These are phyloP conservation scores for Hemistola chrysoprasaria DNA, from an alignment of 2,888 invertebrate species.

Conservation along the genomic window DNA sequence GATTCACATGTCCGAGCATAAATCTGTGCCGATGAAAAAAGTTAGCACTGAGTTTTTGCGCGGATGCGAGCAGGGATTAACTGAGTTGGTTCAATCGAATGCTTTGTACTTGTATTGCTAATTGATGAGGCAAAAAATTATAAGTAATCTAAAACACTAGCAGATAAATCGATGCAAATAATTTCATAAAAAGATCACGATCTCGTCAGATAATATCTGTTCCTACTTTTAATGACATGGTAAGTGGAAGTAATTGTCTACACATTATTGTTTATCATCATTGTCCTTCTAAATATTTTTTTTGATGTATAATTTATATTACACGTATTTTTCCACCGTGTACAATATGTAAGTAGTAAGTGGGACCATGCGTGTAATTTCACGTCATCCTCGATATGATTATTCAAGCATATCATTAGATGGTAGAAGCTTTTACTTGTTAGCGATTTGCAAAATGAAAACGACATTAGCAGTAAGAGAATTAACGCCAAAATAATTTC, in stretches of 20 bases:
- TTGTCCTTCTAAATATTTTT: constrained; percentile 56
- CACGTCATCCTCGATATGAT: constrained; percentile 40
- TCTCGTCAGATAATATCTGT: too few species aligned
- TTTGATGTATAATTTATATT: constrained; percentile 50
- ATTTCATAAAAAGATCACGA: constrained; percentile 13
- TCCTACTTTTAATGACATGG: too few species aligned
- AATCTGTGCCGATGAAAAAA: constrained; percentile 31
- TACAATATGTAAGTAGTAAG: constrained; percentile 51
- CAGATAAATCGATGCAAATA: constrained; percentile 10
- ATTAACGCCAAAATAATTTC: constrained; percentile 43
- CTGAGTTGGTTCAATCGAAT: constrained; percentile 25
- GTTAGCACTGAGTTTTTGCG: constrained; percentile 30
- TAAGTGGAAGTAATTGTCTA: constrained; percentile 43
- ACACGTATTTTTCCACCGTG: constrained; percentile 54
- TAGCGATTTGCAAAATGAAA: constrained; percentile 39
- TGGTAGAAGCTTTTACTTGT: constrained; percentile 41
- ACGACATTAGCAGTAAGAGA: constrained; percentile 37
- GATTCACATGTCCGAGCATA: constrained; percentile 37
- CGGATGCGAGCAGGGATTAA: constrained; percentile 22
- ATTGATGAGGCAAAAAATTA: constrained; percentile 23
- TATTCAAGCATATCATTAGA: constrained; percentile 56
- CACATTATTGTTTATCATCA: constrained; percentile 47
- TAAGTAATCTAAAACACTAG: constrained; percentile 15
- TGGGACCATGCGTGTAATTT: constrained; percentile 55
- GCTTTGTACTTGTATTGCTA: constrained; percentile 28